phyloP scores from a whole-genome alignment of 2,888 invertebrate species.

The Drosophila colorata region DNA sequence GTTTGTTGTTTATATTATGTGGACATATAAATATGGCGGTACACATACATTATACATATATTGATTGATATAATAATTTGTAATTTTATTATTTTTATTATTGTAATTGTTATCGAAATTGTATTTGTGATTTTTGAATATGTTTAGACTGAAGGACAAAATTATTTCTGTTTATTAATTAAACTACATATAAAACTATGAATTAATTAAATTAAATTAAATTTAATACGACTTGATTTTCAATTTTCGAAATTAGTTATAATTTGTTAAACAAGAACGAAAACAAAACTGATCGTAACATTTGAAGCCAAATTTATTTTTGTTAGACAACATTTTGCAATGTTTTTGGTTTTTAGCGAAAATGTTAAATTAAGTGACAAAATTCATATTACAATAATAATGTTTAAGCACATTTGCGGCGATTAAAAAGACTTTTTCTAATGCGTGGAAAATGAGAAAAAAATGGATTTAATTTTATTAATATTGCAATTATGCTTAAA shows the following conservation, averaged over 20 bases:
- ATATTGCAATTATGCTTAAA: slow-evolving; percentile 73
- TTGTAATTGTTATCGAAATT: slow-evolving; percentile 80
- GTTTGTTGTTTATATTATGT: slow-evolving; percentile 61
- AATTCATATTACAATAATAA: slow-evolving; percentile 71
- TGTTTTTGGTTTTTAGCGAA: slow-evolving; percentile 48
- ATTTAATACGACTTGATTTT: slow-evolving; percentile 51
- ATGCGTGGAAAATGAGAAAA: slow-evolving; percentile 54
- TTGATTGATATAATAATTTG: slow-evolving; percentile 64
- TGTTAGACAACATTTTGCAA: slow-evolving; percentile 48
- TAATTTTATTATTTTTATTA: slow-evolving; percentile 77
- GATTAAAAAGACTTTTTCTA: slow-evolving; percentile 77
- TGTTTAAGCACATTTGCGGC: slow-evolving; percentile 80
- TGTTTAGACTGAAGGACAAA: slow-evolving; percentile 80
- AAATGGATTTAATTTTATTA: slow-evolving; percentile 64
- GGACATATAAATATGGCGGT: slow-evolving; percentile 45
- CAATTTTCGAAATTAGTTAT: slow-evolving; percentile 57
- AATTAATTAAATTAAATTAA: slow-evolving; percentile 67
- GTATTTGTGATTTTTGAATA: slow-evolving; percentile 81
- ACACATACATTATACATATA: slow-evolving; percentile 49
- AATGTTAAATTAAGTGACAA: slow-evolving; percentile 57
- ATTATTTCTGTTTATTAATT: slow-evolving; percentile 71
- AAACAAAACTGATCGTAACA: slow-evolving; percentile 51
- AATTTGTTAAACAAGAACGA: slow-evolving; percentile 46
- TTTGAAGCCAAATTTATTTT: slow-evolving; percentile 60
- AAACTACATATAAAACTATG: slow-evolving; percentile 56